Evolutionary conservation across 1,140 invertebrate genomes (phyloP).

Genomic region (Drosophila rhopaloa): DNA sequence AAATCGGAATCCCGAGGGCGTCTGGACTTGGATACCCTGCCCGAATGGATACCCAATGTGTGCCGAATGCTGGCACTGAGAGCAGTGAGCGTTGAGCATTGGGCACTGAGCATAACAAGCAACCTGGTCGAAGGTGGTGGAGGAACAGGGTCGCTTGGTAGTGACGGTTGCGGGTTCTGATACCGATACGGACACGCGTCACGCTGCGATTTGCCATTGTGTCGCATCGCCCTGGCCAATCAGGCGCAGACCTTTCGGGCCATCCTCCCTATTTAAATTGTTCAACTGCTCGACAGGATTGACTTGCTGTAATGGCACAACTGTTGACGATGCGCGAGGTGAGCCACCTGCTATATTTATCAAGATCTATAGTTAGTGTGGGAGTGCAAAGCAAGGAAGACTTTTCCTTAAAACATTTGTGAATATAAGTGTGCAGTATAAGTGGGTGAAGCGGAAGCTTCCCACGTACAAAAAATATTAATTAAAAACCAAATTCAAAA

Average conservation of each 20-base stretch:
- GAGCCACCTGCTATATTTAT: constrained; percentile 12
- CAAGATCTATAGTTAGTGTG: not conserved
- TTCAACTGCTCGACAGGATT: constrained; percentile 12
- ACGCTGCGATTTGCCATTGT: constrained; percentile 56
- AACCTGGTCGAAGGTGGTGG: constrained; percentile 1
- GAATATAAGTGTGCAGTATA: not conserved
- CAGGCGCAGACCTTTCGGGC: constrained; percentile 47
- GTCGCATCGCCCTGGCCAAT: constrained; percentile 50
- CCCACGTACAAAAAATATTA: not conserved
- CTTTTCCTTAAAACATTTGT: not conserved
- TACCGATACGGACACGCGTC: constrained; percentile 24
- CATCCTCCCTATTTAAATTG: constrained; percentile 15
- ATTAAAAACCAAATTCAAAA: not conserved
- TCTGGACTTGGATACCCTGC: not conserved
- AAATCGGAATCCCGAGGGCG: not conserved
- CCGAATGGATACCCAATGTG: not conserved
- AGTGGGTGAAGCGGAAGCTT: not conserved
- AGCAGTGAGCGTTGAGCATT: constrained; percentile 2
- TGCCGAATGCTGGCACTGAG: constrained; percentile 1
- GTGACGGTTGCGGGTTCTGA: constrained; percentile 11
- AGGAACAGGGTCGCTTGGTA: constrained; percentile 3
- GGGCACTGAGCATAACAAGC: not conserved
- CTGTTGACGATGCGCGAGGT: constrained; percentile 42
- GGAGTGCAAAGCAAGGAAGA: not conserved
- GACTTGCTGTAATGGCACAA: constrained; percentile 45